Base-by-base conservation (phyloP, 2,888 invertebrate species). In the Chalcis sispes region DNA sequence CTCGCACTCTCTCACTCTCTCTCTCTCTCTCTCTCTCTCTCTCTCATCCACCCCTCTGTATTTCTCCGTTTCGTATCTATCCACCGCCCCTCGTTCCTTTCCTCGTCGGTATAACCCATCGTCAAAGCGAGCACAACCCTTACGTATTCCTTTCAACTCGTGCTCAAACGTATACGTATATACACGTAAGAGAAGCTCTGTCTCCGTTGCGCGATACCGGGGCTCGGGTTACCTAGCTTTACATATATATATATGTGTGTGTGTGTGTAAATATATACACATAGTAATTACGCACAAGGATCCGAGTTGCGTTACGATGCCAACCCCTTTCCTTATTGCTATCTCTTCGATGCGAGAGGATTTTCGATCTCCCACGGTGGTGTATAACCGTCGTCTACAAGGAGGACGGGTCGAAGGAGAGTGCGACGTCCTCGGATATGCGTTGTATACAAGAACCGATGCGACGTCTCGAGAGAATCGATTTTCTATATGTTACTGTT, bases 201-300 rank as follows among this genome's bases (percentile, higher is more conserved):
- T 52, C 54, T 52, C 32, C 1, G 66, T 48, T 18, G n/a, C n/a
- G n/a, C 29, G 66, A 69, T 72, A 73, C 40, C 36, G 27, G 77
- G 72, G 75, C 81, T 85, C 83, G 75, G 77, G 81, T 85, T 84
- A 83, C 84, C 84, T 81, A n/a, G n/a, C n/a, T n/a, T n/a, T n/a
- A n/a, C n/a, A n/a, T n/a, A n/a, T n/a, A n/a, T n/a, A n/a, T n/a
- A n/a, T n/a, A n/a, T n/a, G n/a, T n/a, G n/a, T n/a, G n/a, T n/a
- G n/a, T n/a, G n/a, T n/a, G n/a, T n/a, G n/a, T n/a, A n/a, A n/a
- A n/a, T n/a, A n/a, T n/a, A n/a, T n/a, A n/a, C n/a, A n/a, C n/a
- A n/a, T n/a, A n/a, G n/a, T n/a, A n/a, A n/a, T n/a, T 81, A 81
- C 81, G 79, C 81, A 79, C 81, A 80, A 79, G 81, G 79, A 82